Evolutionary conservation across 2,888 invertebrate species (phyloP).

Genomic region (Oxycera nigricornis): DNA sequence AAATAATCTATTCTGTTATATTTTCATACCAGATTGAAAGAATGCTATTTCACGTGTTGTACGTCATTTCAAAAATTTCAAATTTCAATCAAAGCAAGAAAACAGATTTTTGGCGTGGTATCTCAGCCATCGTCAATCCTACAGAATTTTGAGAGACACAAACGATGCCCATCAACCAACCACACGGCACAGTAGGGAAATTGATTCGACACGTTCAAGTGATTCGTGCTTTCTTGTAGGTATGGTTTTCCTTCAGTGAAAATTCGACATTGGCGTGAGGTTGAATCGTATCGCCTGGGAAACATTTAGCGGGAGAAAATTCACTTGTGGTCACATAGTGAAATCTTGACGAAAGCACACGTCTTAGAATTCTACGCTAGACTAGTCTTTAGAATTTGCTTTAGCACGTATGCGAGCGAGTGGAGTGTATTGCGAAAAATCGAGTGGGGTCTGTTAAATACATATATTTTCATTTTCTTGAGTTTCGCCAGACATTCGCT

Average conservation of each 20-base stretch:
- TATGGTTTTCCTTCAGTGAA: slow-evolving; percentile 4
- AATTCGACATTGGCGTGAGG: slow-evolving; percentile 21
- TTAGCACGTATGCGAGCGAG: neutral
- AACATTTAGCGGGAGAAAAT: slow-evolving; percentile 9
- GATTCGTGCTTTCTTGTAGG: slow-evolving; percentile 4
- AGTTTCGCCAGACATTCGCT: neutral
- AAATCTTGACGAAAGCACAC: neutral
- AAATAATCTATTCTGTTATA: no score
- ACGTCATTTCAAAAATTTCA: no score
- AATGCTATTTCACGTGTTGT: no score
- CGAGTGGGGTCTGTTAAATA: neutral
- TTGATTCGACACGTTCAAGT: slow-evolving; percentile 1
- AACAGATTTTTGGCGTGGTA: no score
- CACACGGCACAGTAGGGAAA: slow-evolving; percentile 1
- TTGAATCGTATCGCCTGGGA: neutral
- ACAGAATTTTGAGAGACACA: no score
- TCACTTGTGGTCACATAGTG: neutral
- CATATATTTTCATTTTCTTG: slow-evolving; percentile 11
- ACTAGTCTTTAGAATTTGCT: neutral
- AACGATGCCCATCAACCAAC: slow-evolving; percentile 11
- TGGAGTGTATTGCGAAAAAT: neutral
- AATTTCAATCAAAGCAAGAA: no score
- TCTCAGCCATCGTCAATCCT: no score
- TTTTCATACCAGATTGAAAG: no score
- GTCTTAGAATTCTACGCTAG: slow-evolving; percentile 2